Base-by-base conservation (phyloP, 2,888 invertebrate species). In the Cephus runcator region DNA sequence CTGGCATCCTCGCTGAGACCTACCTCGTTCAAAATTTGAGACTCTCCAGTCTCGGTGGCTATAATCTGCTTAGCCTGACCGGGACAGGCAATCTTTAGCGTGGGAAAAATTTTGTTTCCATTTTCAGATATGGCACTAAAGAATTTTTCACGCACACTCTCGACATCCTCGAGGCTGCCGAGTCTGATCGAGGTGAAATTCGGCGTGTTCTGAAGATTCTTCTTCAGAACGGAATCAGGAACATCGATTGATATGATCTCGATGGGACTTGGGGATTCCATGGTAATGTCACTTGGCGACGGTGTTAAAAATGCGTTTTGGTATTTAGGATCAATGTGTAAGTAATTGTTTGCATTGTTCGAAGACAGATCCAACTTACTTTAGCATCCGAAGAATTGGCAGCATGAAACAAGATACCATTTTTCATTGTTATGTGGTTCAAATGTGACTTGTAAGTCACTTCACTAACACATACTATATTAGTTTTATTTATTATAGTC, bases 51-150 rank as follows among this genome's bases (percentile, higher is more conserved):
- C 84, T 87, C 87, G 83, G 86, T 88, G 83, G 88, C 87, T 86
- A 95, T 93, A 36, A 96, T 94, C 92, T 96, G 95, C 23, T 96
- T 95, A 0, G 96, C 95, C 90, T 95, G 95, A 1, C 96, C 96
- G 0, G 96, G 96, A 68, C 94, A 85, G 92, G 93, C 68, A 93
- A 93, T 84, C 85, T 87, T 87, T 82, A 88, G 87, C 83, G 81
- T 83, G 77, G 83, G 85, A 79, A 85, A 85, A 83, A 87, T 82
- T 78, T 79, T 80, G 78, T 91, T 88, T 76, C 88, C 88, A 80
- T 88, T 89, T 73, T 88, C 89, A 76, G 86, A 85, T 80, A 89
- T 86, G 56, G 85, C 85, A 79, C 85, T 86, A 75, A 88, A 87
- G 76, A 92, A 87, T 84, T 90, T 90, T 31, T 88, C 89, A 34